Evolutionary conservation across 2,888 invertebrate genomes (phyloP).

Genomic region (Liodrosophila aerea): DNA sequence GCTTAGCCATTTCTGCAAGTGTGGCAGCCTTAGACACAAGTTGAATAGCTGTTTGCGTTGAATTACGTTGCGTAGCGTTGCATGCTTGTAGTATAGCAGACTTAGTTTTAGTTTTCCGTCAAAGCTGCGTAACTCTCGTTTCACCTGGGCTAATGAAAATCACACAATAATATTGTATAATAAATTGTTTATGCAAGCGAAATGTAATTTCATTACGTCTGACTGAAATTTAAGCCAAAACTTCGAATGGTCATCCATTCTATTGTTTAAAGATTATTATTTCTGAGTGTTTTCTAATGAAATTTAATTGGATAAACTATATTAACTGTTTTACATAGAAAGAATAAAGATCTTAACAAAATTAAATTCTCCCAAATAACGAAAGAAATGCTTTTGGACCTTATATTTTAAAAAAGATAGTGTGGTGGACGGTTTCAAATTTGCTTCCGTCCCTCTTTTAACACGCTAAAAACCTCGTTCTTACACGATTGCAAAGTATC

Average conservation of each 20-base stretch:
- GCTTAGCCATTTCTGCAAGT: too few species aligned
- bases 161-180: slow-evolving; percentile 30
- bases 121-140: slow-evolving; percentile 51
- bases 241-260: not conserved
- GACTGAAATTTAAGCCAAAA: slow-evolving; percentile 32
- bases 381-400: too few species aligned
- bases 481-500: too few species aligned
- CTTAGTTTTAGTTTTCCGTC: slow-evolving; percentile 41
- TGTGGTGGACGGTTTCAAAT: too few species aligned
- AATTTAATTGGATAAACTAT: not conserved
- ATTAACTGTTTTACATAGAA: too few species aligned
- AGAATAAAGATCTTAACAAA: too few species aligned
- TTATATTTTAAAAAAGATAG: too few species aligned
- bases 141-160: slow-evolving; percentile 51
- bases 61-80: too few species aligned
- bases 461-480: too few species aligned
- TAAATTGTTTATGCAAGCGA: slow-evolving; percentile 57
- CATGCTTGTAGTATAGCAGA: slow-evolving; percentile 39
- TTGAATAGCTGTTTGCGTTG: slow-evolving; percentile 40
- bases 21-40: slow-evolving; percentile 32
- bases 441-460: too few species aligned
- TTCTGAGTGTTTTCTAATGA: not conserved
- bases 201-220: slow-evolving; percentile 51
- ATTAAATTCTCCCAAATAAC: too few species aligned
- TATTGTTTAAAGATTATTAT: not conserved